A percentile compares a stretch with the other conserved stretches of the same genome.
phyloP scores from a whole-genome alignment of 2,113 vertebrate species.

The Phyllopteryx taeniolatus region DNA sequence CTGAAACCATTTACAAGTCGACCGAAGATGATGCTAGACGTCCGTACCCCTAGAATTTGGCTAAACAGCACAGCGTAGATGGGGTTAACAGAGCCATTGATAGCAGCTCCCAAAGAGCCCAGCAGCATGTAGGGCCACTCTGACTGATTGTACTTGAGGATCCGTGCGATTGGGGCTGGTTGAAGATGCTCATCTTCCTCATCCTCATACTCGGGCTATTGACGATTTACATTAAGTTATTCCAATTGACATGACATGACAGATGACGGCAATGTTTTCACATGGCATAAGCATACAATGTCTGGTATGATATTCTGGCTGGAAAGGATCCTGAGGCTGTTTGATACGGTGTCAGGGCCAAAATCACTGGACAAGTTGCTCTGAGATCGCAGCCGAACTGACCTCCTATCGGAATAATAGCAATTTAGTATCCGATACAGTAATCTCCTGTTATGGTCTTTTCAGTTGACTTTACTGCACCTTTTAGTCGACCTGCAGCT shows the following conservation, averaged over 20 bases:
- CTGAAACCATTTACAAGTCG: background rate
- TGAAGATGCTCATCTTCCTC: conserved; percentile 31
- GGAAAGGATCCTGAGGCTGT: conserved; percentile 29
- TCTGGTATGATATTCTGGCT: conserved; percentile 1
- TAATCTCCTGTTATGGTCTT: background rate
- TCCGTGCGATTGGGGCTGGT: conserved; percentile 65
- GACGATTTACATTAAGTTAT: background rate
- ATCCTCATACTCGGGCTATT: conserved; percentile 38
- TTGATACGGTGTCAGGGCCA: conserved; percentile 43
- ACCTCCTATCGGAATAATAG: conserved; percentile 50
- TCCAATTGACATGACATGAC: background rate
- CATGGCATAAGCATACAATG: conserved; percentile 33
- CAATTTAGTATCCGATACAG: background rate
- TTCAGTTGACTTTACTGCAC: conserved; percentile 36
- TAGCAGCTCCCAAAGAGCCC: conserved; percentile 70
- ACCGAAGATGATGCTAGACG: background rate
- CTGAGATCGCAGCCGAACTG: conserved; percentile 55
- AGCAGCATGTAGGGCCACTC: conserved; percentile 79
- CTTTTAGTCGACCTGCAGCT: conserved; percentile 56
- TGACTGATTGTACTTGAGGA: conserved; percentile 73
- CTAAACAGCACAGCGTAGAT: conserved; percentile 75
- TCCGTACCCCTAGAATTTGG: conserved; percentile 72
- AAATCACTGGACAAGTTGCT: conserved; percentile 51
- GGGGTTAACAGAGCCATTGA: conserved; percentile 71
- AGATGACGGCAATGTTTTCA: background rate